These are phyloP conservation scores for Drosophila testacea DNA, from an alignment of 2,888 invertebrate genomes.

Conservation along the genomic window DNA sequence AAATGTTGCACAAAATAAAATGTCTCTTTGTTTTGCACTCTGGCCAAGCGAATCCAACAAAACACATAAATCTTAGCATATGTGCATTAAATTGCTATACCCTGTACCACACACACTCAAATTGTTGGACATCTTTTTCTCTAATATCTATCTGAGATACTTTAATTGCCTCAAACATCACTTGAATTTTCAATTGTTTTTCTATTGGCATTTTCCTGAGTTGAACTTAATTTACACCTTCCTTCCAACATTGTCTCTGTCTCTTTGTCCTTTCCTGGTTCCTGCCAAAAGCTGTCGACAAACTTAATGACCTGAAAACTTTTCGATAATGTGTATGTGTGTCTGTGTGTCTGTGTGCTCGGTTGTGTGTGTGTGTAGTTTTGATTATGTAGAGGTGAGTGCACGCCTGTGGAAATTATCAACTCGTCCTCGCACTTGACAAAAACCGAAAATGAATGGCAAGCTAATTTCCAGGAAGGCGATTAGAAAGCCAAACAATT, in stretches of 20 bases:
- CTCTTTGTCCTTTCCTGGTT: slow-evolving; percentile 22
- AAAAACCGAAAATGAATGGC: slow-evolving; percentile 54
- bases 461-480: slow-evolving; percentile 72
- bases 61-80: slow-evolving; percentile 79
- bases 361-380: slow-evolving; percentile 57
- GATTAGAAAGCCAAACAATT: slow-evolving; percentile 68
- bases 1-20: slow-evolving; percentile 71
- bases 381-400: slow-evolving; percentile 31
- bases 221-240: slow-evolving; percentile 57
- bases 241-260: slow-evolving; percentile 6
- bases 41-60: slow-evolving; percentile 66
- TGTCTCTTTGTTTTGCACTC: slow-evolving; percentile 77
- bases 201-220: slow-evolving; percentile 49
- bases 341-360: slow-evolving; percentile 57
- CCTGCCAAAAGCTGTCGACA: slow-evolving; percentile 66
- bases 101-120: slow-evolving; percentile 6
- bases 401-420: slow-evolving; percentile 68
- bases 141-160: slow-evolving; percentile 31
- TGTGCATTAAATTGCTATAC: slow-evolving; percentile 71
- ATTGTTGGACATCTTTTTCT: slow-evolving; percentile 31
- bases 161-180: slow-evolving; percentile 60
- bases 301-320: slow-evolving; percentile 85
- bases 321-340: slow-evolving; percentile 82
- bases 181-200: slow-evolving; percentile 74
- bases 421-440: slow-evolving; percentile 55